phyloP scores from a whole-genome alignment of 2,797 vertebrate species.

The Karalla daura region DNA sequence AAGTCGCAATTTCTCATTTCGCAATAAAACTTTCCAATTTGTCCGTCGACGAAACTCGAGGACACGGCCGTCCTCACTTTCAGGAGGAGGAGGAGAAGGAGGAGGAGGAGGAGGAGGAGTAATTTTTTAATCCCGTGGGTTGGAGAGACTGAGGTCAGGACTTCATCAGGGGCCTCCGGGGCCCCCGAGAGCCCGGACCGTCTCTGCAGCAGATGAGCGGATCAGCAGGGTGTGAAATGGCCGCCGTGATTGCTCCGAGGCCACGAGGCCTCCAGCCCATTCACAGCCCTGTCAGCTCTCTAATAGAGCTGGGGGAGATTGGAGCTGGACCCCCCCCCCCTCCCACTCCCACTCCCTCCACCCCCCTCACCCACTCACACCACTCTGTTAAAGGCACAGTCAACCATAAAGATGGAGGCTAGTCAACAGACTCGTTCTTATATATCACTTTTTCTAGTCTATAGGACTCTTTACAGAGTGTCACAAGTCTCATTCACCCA shows the following conservation, averaged over 20 bases:
- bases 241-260: constrained; percentile 71
- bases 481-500: too few species aligned
- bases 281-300: constrained; percentile 69
- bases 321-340: constrained; percentile 36
- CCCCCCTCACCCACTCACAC: too few species aligned
- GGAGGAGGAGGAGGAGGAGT: constrained; percentile 32
- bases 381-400: constrained; percentile 42
- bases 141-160: constrained; percentile 59
- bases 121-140: constrained; percentile 37
- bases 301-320: constrained; percentile 68
- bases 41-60: constrained; percentile 21
- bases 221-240: constrained; percentile 80
- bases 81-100: constrained; percentile 29
- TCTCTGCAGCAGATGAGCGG: constrained; percentile 67
- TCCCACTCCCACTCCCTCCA: not conserved
- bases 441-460: too few species aligned
- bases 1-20: constrained; percentile 31
- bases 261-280: constrained; percentile 66
- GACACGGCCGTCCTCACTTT: constrained; percentile 30
- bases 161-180: constrained; percentile 61
- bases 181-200: constrained; percentile 40
- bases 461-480: too few species aligned
- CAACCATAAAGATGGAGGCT: not conserved
- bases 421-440: too few species aligned
- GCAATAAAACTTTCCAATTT: constrained; percentile 56